Evolutionary conservation across 2,797 vertebrate species (phyloP).

Genomic region (Lutra lutra): DNA sequence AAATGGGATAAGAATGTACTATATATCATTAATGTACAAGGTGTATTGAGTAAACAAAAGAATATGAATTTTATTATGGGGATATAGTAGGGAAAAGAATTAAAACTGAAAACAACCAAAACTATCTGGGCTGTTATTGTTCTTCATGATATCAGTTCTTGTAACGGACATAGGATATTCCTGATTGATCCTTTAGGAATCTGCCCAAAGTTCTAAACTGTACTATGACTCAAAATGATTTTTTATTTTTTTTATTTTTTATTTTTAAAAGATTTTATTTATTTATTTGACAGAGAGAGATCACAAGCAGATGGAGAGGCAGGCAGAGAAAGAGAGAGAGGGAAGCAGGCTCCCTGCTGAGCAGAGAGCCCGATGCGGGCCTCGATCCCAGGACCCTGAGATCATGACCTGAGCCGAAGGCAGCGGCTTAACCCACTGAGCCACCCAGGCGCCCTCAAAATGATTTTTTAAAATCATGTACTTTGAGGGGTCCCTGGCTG

Average conservation of each 20-base stretch:
- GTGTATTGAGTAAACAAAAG: neutral
- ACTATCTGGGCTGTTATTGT: neutral
- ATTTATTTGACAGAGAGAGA: too few species aligned
- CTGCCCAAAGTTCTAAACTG: neutral
- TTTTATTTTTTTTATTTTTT: too few species aligned
- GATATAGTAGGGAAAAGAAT: neutral
- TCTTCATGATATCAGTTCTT: neutral
- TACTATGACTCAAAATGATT: neutral
- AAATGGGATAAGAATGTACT: constrained; percentile 34
- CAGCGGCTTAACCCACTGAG: too few species aligned
- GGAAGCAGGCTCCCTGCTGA: too few species aligned
- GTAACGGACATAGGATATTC: neutral
- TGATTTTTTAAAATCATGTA: neutral
- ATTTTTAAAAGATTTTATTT: too few species aligned
- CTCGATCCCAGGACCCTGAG: too few species aligned
- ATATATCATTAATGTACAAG: neutral
- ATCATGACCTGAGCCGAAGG: too few species aligned
- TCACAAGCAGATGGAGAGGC: too few species aligned
- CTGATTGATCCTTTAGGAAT: neutral
- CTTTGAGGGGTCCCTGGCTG: neutral
- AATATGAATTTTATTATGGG: neutral
- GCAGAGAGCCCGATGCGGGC: too few species aligned
- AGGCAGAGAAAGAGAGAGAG: too few species aligned
- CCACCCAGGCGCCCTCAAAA: too few species aligned
- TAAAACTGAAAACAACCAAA: neutral